A percentile compares a stretch with the other conserved stretches of the same genome.
Conservation (phyloP, 2,888 invertebrate species). For the Trilocha varians region DNA sequence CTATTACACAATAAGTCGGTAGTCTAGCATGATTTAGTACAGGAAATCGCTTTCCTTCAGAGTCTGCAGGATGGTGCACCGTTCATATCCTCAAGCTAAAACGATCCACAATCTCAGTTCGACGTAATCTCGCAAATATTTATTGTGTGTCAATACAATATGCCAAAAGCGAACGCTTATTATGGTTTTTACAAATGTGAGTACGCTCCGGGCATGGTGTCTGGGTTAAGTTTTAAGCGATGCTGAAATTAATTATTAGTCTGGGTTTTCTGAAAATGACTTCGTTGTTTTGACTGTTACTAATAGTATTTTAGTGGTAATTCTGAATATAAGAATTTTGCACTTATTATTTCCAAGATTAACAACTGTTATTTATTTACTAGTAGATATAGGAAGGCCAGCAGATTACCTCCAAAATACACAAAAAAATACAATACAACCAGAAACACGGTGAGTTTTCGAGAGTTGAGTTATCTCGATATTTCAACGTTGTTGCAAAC, state of each 20-base stretch:
- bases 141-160: constrained; percentile 70
- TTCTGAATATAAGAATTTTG: too few species aligned
- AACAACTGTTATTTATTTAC: too few species aligned
- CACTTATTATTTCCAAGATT: too few species aligned
- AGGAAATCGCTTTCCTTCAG: constrained; percentile 31
- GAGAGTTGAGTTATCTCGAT: too few species aligned
- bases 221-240: constrained; percentile 20
- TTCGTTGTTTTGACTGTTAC: neutral
- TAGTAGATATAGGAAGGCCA: too few species aligned
- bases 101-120: constrained; percentile 45
- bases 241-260: neutral
- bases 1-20: too few species aligned
- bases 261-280: neutral
- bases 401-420: too few species aligned
- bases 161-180: constrained; percentile 67
- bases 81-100: constrained; percentile 21
- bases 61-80: constrained; percentile 10
- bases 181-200: constrained; percentile 68
- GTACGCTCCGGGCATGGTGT: constrained; percentile 42
- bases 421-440: too few species aligned
- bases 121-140: constrained; percentile 60
- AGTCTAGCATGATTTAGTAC: constrained; percentile 8
- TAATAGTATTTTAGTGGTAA: too few species aligned
- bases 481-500: too few species aligned
- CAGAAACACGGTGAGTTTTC: too few species aligned